A percentile compares a stretch with the other conserved stretches of the same genome.
phyloP scores from a whole-genome alignment of 2,888 invertebrate genomes.

The Oscheius myriophilus region DNA sequence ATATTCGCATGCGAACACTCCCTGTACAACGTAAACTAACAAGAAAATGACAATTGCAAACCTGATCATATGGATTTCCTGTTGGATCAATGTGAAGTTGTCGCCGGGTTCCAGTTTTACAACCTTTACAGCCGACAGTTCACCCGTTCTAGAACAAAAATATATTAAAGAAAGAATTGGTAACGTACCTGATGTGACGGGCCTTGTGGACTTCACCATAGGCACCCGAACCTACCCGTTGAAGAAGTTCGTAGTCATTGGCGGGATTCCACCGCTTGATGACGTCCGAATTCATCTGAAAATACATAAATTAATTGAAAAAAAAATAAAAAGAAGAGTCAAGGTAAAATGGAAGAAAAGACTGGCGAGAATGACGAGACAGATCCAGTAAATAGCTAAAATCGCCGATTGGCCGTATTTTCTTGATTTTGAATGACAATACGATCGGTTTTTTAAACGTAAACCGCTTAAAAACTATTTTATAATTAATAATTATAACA shows the following conservation, averaged over 20 bases:
- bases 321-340: background rate
- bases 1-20: constrained; percentile 91
- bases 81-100: constrained; percentile 97
- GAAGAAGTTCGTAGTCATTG: constrained; percentile 93
- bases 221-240: constrained; percentile 98
- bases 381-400: background rate
- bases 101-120: constrained; percentile 98
- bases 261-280: constrained; percentile 73
- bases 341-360: background rate
- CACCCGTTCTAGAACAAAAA: constrained; percentile 78
- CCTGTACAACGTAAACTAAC: constrained; percentile 7
- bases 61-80: constrained; percentile 92
- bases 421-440: too few species aligned
- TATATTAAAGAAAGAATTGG: background rate
- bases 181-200: constrained; percentile 54
- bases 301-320: background rate
- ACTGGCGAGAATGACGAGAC: background rate
- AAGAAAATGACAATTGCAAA: background rate
- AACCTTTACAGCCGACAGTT: constrained; percentile 97
- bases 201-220: constrained; percentile 83
- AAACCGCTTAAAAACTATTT: too few species aligned
- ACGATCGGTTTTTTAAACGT: too few species aligned
- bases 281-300: constrained; percentile 40
- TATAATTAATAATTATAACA: too few species aligned
- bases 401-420: too few species aligned